phyloP scores from a whole-genome alignment of 2,797 vertebrate genomes.

The Meriones psammophilus region DNA sequence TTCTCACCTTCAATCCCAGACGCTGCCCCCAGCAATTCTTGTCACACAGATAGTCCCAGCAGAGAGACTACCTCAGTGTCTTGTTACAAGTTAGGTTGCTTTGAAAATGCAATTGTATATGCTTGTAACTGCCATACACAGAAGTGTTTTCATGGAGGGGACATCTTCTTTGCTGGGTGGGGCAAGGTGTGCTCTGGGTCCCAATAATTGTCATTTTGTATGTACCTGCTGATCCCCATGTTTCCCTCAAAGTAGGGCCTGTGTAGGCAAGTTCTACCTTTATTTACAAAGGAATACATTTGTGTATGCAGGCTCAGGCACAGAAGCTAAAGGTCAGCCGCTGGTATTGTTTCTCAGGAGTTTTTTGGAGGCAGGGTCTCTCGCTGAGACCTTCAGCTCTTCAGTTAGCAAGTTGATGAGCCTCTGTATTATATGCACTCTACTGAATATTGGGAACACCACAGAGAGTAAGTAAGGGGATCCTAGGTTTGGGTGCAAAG shows the following conservation, averaged over 20 bases:
- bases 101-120: too few relatives aligned
- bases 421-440: fast-evolving
- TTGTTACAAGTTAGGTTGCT: background rate
- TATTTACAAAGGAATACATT: background rate
- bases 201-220: background rate
- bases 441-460: background rate
- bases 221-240: background rate
- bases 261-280: background rate
- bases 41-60: background rate
- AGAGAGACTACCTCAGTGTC: background rate
- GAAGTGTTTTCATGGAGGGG: background rate
- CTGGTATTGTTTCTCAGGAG: background rate
- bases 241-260: background rate
- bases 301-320: too few relatives aligned
- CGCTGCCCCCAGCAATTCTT: background rate
- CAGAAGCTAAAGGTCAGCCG: background rate
- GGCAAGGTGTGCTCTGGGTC: background rate
- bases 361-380: background rate
- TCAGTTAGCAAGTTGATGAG: fast-evolving
- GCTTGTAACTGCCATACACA: background rate
- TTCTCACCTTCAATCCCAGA: background rate
- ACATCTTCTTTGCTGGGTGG: fast-evolving
- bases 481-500: background rate
- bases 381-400: background rate
- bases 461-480: background rate